phyloP scores from a whole-genome alignment of 2,797 vertebrate genomes.

The Mionectes olivaceus region DNA sequence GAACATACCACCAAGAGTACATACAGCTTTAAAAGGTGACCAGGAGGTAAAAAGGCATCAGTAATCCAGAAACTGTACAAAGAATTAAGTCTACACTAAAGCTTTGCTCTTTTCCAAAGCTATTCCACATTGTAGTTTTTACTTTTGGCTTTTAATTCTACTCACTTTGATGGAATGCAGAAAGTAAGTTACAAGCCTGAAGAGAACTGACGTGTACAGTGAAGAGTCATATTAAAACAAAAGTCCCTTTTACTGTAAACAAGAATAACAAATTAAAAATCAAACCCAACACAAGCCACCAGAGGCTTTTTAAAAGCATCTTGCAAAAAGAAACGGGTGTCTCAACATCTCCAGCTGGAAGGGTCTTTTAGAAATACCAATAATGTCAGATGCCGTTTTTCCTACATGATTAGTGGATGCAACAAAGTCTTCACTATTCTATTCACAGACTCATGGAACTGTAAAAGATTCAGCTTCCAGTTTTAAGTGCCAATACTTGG shows the following conservation, averaged over 20 bases:
- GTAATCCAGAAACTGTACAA: not conserved
- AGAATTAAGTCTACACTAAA: not conserved
- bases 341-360: not conserved
- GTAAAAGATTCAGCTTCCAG: not conserved
- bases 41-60: not conserved
- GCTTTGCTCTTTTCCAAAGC: not conserved
- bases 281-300: not conserved
- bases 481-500: not conserved
- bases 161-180: not conserved
- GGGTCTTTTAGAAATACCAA: not conserved
- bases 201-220: not conserved
- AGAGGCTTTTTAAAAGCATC: not conserved
- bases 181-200: not conserved
- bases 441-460: not conserved
- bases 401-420: not conserved
- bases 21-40: not conserved
- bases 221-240: accelerated
- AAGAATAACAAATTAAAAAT: not conserved
- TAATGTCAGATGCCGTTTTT: not conserved
- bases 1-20: not conserved
- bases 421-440: not conserved
- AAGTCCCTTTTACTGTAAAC: not conserved
- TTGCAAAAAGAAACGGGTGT: not conserved
- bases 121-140: not conserved
- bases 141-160: not conserved